phyloP scores from a whole-genome alignment of 1,140 invertebrate species.

The Planococcus citri region DNA sequence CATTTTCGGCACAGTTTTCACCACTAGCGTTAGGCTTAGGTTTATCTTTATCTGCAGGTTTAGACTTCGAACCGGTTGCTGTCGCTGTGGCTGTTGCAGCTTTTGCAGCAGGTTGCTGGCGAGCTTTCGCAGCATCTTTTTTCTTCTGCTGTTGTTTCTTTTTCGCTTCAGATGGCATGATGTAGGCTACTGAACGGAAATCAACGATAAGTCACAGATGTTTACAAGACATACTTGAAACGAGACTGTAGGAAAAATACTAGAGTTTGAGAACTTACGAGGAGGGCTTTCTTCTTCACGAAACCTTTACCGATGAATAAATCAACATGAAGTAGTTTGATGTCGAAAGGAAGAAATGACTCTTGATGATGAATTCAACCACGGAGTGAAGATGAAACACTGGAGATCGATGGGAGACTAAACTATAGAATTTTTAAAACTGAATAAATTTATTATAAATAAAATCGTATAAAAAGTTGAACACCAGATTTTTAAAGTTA shows the following conservation, averaged over 20 bases:
- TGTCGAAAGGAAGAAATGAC: too few relatives aligned
- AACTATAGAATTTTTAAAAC: neutral
- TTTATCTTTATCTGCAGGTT: slow-evolving; percentile 35
- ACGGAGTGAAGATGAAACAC: too few relatives aligned
- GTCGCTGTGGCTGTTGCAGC: slow-evolving; percentile 32
- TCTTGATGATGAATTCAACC: too few relatives aligned
- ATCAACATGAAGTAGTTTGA: neutral
- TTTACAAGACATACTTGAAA: neutral
- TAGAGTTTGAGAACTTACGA: too few relatives aligned
- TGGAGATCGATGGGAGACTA: neutral
- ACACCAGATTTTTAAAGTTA: too few relatives aligned
- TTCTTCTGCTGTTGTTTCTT: slow-evolving; percentile 95
- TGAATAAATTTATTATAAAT: neutral
- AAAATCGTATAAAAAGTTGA: neutral
- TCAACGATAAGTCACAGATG: neutral
- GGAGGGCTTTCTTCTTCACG: neutral
- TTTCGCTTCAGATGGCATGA: slow-evolving; percentile 93
- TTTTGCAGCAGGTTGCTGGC: slow-evolving; percentile 41
- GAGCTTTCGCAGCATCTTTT: slow-evolving; percentile 80
- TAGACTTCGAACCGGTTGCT: slow-evolving; percentile 32
- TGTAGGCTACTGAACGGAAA: neutral
- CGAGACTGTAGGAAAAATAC: neutral
- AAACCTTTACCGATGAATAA: neutral
- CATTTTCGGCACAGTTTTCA: slow-evolving; percentile 30
- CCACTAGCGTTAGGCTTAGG: slow-evolving; percentile 5